These are phyloP conservation scores for Aurelia coerulea DNA, from an alignment of 30 jellyfish, hydroid and myxozoan genomes.

Conservation along the genomic window DNA sequence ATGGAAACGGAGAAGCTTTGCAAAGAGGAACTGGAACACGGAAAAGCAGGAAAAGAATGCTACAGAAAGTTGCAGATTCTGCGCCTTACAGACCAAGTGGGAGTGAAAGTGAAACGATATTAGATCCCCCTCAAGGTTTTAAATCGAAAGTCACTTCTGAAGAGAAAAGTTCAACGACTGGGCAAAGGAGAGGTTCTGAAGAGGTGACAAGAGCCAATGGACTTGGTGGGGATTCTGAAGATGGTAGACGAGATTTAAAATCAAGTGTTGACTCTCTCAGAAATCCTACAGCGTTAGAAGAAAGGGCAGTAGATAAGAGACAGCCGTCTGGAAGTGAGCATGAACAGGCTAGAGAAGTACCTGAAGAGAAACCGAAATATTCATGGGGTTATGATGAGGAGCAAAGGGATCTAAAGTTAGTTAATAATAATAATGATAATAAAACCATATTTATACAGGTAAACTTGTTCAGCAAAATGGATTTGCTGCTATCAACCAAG, in stretches of 20 bases:
- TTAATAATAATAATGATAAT: too few species aligned
- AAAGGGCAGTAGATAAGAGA: not conserved
- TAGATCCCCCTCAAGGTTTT: conserved; percentile 38
- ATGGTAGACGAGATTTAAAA: not conserved
- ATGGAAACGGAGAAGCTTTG: too few species aligned
- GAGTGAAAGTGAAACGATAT: not conserved
- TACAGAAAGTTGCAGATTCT: not conserved
- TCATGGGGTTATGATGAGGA: conserved; percentile 35
- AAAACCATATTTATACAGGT: too few species aligned
- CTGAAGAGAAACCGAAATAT: conserved; percentile 24
- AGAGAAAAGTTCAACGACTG: not conserved
- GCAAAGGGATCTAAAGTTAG: not conserved
- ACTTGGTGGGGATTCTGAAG: too few species aligned
- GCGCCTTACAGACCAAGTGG: not conserved
- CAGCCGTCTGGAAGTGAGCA: not conserved
- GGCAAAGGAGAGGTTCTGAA: not conserved
- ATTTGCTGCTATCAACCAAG: too few species aligned
- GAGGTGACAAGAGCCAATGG: too few species aligned
- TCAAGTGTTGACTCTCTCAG: conserved; percentile 11
- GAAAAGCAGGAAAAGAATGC: conserved; percentile 20
- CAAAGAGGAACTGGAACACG: too few species aligned
- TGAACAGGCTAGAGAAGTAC: not conserved
- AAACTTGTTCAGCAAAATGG: too few species aligned
- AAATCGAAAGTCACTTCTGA: conserved; percentile 2
- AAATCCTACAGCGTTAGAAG: conserved; percentile 3